phyloP scores from a whole-genome alignment of 2,888 invertebrate genomes.

The Netelia inedita region DNA sequence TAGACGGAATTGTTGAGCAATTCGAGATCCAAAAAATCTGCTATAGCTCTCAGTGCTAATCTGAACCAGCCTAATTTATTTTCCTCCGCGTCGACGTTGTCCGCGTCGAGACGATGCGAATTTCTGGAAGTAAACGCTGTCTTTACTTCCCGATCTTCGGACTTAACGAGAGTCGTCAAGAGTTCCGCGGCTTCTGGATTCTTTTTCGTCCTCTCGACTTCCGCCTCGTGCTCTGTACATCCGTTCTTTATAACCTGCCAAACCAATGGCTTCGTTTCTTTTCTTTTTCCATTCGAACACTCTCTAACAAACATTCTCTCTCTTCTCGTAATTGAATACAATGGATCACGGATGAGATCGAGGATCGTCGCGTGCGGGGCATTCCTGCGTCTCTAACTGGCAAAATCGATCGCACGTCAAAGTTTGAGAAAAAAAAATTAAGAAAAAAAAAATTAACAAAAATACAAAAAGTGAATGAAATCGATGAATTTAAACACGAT shows the following conservation, averaged over 20 bases:
- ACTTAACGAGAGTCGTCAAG: conserved; percentile 28
- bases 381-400: conserved; percentile 50
- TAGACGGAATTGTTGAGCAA: conserved; percentile 75
- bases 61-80: conserved; percentile 29
- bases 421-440: conserved; percentile 14
- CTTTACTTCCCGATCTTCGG: conserved; percentile 16
- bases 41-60: conserved; percentile 48
- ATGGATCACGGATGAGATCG: conserved; percentile 17
- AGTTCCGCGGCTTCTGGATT: conserved; percentile 50
- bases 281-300: conserved; percentile 12
- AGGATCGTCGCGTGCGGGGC: conserved; percentile 52
- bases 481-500: conserved; percentile 27
- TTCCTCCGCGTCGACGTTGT: neutral
- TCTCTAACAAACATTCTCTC: conserved; percentile 27
- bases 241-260: conserved; percentile 49
- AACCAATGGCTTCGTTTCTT: conserved; percentile 34
- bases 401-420: conserved; percentile 8
- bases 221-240: conserved; percentile 6
- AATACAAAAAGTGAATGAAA: conserved; percentile 23
- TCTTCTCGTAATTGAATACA: conserved; percentile 21
- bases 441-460: conserved; percentile 16
- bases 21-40: conserved; percentile 76
- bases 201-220: conserved; percentile 25
- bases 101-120: conserved; percentile 30
- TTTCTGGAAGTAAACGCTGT: conserved; percentile 9